phyloP scores from a whole-genome alignment of 2,113 vertebrate genomes.

The Todiramphus chloris region DNA sequence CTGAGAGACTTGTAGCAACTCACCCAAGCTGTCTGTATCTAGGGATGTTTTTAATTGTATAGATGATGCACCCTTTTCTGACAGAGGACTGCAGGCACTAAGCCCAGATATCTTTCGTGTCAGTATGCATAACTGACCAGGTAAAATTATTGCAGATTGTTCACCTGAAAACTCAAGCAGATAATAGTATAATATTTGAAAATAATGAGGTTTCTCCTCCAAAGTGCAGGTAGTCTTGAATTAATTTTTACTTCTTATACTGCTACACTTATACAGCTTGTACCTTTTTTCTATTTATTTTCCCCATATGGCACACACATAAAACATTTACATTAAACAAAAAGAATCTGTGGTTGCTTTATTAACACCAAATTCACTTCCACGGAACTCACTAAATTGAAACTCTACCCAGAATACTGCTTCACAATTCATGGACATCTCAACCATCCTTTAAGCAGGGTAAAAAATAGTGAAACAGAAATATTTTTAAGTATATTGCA shows the following conservation, averaged over 20 bases:
- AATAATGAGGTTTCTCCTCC: background rate
- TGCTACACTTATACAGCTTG: background rate
- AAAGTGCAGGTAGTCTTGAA: background rate
- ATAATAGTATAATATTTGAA: background rate
- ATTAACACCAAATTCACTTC: conserved; percentile 18
- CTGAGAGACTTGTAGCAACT: background rate
- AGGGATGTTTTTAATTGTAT: background rate
- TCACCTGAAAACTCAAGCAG: background rate
- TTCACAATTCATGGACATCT: background rate
- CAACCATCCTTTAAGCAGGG: background rate
- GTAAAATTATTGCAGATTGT: background rate
- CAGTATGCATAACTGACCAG: background rate
- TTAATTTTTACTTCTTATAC: background rate
- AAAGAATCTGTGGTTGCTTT: background rate
- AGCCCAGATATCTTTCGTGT: background rate
- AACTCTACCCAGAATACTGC: background rate
- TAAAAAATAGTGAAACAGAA: background rate
- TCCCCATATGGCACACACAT: background rate
- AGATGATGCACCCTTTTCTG: background rate
- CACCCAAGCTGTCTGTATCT: background rate
- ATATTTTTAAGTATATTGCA: conserved; percentile 8
- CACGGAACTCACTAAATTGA: conserved; percentile 24
- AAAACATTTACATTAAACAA: conserved; percentile 11
- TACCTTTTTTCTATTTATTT: background rate
- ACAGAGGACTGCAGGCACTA: background rate